Base-by-base conservation (phyloP, 2,888 invertebrate species). In the Epinotia nisella region DNA sequence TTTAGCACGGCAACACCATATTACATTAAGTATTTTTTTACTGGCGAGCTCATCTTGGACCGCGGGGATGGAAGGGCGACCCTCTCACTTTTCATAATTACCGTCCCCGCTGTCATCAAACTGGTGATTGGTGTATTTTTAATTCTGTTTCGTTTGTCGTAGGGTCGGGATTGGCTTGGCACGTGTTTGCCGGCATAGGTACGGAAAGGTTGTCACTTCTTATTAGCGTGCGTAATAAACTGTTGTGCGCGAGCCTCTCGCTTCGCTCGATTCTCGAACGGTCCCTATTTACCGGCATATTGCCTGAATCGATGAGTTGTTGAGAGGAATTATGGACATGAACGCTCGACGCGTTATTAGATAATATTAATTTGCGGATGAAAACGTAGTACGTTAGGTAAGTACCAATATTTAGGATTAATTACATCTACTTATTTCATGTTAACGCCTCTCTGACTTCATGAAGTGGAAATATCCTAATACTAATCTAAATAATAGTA, bases 71-170 rank as follows among this genome's bases (percentile, higher is more conserved):
- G 59, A 56, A 19, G 55, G 49, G 49, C 49, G 62, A 53, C 59
- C 66, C 74, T 79, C 82, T 82, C 81, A 82, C 84, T 85, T 84
- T 85, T 86, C 85, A 86, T 90, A 88, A 92, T 90, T 89, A 90
- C 88, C 82, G 82, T 83, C 86, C 83, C 83, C 80, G 81, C 81
- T 85, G 84, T 87, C 87, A 85, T 84, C 83, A 78, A 79, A 82
- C 81, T 80, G 82, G 82, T 86, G 78, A 45, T 68, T 77, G 85
- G 82, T 80, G 83, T 86, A 85, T 87, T 87, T 87, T 86, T 85
- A 84, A 87, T 88, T 88, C 83, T 82, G 78, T 76, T 74, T 75
- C 79, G 79, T 81, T 79, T 79, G 78, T 77, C 71, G 45, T 72
- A 75, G 72, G 76, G 75, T 79, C 80, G 76, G 80, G 83, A 86